Evolutionary conservation across 2,888 invertebrate genomes (phyloP), one percentile per base, ranked within the genome.

Genomic region (Ophioninae sp.): DNA sequence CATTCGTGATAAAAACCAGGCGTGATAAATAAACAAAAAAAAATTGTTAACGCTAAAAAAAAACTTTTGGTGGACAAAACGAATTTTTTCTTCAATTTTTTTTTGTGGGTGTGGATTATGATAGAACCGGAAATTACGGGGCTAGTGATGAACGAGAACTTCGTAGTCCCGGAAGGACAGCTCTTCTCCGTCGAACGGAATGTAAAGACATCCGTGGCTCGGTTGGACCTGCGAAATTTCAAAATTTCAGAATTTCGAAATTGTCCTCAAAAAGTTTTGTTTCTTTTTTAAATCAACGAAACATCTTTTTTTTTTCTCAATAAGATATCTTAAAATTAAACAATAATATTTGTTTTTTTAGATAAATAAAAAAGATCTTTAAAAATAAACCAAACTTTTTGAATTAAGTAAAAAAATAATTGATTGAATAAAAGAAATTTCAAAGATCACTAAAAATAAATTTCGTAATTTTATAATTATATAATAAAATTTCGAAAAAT

Each of bases 151-250:
- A 44, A 95, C 95, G 6, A 97, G 94, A 72, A 95, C 94, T 92
- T 97, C 97, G 92, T 96, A 97, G 86, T 95, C 94, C 0, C 93
- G 90, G 83, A 95, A 94, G 78, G 93, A 94, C 85, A 94, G 93
- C 90, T 96, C 96, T 90, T 95, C 94, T 0, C 96, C 96, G 79
- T 94, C 95, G 90, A 90, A 94, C 30, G 94, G 93, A 86, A 94
- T 93, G 87, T 93, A 93, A 7, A 93, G 87, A 74, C 90, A 91
- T 7, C 91, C 92, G 74, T 93, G 93, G 59, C 91, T 92, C 2
- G 90, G 89, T 79, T 93, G 93, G 50, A 93, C 81, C 92, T 92
- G 74, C 3, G 83, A 86, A 76, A n/a, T 20, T 37, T 41, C n/a
- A 21, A 39, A 21, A 57, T 17, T 13, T 50, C 5, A 0, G 13